A percentile compares a stretch with the other conserved stretches of the same genome.
Conservation (phyloP, 2,888 invertebrate genomes). For the Cephus rjabovi region DNA sequence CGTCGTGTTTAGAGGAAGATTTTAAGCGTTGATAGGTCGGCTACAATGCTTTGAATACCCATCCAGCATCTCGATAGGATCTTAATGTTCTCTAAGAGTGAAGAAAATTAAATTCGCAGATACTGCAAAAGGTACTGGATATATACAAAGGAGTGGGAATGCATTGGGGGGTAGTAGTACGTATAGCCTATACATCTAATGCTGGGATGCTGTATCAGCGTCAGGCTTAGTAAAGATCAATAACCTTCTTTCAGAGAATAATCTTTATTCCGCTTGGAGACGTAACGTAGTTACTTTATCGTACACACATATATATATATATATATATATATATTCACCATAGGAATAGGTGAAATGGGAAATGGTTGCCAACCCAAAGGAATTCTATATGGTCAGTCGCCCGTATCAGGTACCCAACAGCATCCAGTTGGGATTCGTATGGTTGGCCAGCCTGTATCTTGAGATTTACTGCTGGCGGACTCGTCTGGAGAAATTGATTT, state of each 20-base stretch:
- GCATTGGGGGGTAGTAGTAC: no score
- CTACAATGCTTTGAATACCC: conserved; percentile 61
- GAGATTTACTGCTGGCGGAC: not conserved
- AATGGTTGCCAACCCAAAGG: not conserved
- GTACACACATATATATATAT: not conserved
- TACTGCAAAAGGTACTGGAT: no score
- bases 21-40: conserved; percentile 52
- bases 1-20: conserved; percentile 57
- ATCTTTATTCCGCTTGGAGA: no score
- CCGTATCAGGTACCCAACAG: not conserved
- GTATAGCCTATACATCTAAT: no score
- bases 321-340: not conserved
- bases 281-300: no score
- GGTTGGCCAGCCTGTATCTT: not conserved
- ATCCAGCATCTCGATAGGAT: conserved; percentile 59
- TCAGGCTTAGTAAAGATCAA: no score
- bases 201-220: no score
- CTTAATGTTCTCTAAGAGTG: conserved; percentile 56
- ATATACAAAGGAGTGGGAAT: no score
- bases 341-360: not conserved
- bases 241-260: no score
- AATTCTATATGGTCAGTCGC: not conserved
- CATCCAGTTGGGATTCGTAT: not conserved
- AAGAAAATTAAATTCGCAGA: conserved; percentile 59
- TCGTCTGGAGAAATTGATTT: no score